Evolutionary conservation across 92 coral and sea anemone species (phyloP), one percentile per base, ranked within the genome.

Genomic region (Umimayanthus chanpuru): DNA sequence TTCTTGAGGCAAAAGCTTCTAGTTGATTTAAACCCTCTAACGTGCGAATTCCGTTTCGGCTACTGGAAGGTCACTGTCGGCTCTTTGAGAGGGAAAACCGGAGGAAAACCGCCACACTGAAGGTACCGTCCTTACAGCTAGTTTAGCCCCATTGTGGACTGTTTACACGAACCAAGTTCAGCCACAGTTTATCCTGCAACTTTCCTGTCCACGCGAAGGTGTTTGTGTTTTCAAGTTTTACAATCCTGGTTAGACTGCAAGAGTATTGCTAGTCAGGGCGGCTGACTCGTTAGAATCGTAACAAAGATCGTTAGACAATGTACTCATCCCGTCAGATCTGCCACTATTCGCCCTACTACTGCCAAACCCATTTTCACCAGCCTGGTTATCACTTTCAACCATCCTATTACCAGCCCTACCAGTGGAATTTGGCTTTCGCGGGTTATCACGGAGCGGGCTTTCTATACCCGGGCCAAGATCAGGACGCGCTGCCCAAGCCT

Each of bases 401-500:
- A 28, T 56, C 72, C 8, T 71, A 43, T 38, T 83, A 70, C 36
- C 77, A 68, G n/a, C 66, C 64, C 9, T 72, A 44, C 79, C 68
- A 83, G 30, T 70, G 65, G 87, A 70, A 50, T n/a, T 68, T 65
- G 21, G 21, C 87, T 29, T 68, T 83, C 32, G 43, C 85, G 2
- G 47, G 85, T 64, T 81, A 81, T 70, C 73, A 70, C 41, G 78
- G 87, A 83, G 6, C 77, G 14, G 78, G 79, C 11, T 68, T 83
- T 43, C 78, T 70, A 8, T 70, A 43, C 41, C 79, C 41, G 21
- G 87, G 41, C 6, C 64, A 68, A 14, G 87, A 83, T 5, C 87
- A 47, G n/a, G 89, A 94, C 56, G 93, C 96, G 5, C 98, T 94
- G 87, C 99, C 98, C 6, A 97, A 97, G 71, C 99, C 99, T 1